A percentile compares a stretch with the other conserved stretches of the same genome.
phyloP scores from a whole-genome alignment of 2,113 vertebrate species.

The Nothocercus nigrocapillus region DNA sequence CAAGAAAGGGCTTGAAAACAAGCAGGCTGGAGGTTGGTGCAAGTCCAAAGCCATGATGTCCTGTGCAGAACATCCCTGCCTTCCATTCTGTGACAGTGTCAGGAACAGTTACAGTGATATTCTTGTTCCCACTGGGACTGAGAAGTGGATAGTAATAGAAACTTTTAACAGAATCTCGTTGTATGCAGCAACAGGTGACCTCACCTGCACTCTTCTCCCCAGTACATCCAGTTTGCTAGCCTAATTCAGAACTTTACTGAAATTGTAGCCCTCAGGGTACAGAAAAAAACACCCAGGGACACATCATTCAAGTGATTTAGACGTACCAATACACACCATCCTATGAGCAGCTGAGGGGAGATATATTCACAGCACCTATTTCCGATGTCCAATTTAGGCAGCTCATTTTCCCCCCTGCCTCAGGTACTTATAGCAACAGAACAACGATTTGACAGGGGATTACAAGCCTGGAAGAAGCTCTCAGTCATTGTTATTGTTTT shows the following conservation, averaged over 20 bases:
- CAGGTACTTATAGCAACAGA: not conserved
- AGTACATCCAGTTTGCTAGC: not conserved
- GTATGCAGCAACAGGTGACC: accelerated
- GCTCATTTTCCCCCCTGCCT: not conserved
- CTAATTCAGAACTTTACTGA: not conserved
- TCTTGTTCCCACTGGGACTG: slow-evolving; percentile 62
- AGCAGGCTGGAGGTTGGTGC: slow-evolving; percentile 73
- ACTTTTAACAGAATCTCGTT: not conserved
- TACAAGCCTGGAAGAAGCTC: not conserved
- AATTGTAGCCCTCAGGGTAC: not conserved
- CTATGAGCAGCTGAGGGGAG: not conserved
- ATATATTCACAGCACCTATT: not conserved
- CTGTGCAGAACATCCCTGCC: slow-evolving; percentile 85
- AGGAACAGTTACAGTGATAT: slow-evolving; percentile 76
- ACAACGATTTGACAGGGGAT: not conserved
- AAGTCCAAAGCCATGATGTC: slow-evolving; percentile 82
- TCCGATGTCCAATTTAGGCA: not conserved
- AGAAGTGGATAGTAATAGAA: not conserved
- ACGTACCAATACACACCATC: not conserved
- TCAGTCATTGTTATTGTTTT: not conserved
- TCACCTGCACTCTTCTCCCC: not conserved
- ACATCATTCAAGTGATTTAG: not conserved
- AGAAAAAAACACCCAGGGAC: not conserved
- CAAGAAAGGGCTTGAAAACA: slow-evolving; percentile 87
- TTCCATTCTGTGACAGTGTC: slow-evolving; percentile 88